Percentiles rank a stretch among this genome's conserved stretches.
Evolutionary conservation across 2,888 invertebrate species (phyloP).

Genomic region (Netelia virgata): DNA sequence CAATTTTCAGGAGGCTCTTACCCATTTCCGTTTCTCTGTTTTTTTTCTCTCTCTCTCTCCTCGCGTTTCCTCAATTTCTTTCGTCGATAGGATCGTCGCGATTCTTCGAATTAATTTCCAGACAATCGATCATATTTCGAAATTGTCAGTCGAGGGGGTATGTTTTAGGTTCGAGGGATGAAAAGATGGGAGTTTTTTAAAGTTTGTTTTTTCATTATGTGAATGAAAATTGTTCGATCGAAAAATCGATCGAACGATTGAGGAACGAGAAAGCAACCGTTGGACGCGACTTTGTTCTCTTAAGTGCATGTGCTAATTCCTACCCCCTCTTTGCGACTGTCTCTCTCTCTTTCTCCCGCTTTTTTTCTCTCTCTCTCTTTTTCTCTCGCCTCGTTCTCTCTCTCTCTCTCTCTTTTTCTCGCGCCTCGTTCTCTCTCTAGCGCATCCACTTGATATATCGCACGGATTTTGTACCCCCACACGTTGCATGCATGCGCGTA

Average conservation of each 20-base stretch:
- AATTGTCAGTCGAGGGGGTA: no score
- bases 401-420: background rate
- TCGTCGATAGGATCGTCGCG: background rate
- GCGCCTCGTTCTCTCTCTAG: conserved; percentile 26
- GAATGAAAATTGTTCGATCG: no score
- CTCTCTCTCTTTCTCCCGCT: background rate
- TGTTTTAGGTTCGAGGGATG: no score
- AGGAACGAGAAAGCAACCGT: no score
- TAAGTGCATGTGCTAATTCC: no score
- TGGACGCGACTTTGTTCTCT: no score
- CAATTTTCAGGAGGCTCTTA: conserved; percentile 13
- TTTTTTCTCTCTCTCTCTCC: no score
- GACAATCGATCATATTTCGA: conserved; percentile 55
- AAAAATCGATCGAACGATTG: no score
- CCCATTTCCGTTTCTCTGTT: background rate
- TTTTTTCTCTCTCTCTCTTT: background rate
- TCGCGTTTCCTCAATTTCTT: background rate
- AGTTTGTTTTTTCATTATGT: no score
- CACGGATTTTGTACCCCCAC: conserved; percentile 35
- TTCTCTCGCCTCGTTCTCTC: background rate
- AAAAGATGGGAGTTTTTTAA: no score
- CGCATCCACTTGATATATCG: conserved; percentile 55
- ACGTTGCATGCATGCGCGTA: conserved; percentile 34
- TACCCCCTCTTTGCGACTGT: no score
- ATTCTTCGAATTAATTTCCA: background rate